Conservation (phyloP, 2,113 vertebrate species). For the Pleuronectes platessa region DNA sequence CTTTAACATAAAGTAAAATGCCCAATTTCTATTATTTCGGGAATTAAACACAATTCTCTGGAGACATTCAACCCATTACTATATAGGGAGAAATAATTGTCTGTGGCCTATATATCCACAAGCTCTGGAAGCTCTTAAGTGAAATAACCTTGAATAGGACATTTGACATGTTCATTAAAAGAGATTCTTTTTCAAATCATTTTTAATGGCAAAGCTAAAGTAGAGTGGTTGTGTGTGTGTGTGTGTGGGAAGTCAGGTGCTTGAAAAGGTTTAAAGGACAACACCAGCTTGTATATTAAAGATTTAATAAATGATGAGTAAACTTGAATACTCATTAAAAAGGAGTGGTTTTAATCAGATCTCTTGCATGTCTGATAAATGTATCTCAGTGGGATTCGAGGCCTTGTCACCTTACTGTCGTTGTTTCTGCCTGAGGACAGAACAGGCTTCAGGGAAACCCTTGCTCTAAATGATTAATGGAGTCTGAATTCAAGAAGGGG, state of each 20-base stretch:
- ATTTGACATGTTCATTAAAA: background rate
- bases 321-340: conserved; percentile 24
- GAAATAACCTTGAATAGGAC: conserved; percentile 28
- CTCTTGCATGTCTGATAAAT: conserved; percentile 50
- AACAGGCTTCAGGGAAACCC: conserved; percentile 60
- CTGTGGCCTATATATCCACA: background rate
- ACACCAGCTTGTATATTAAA: background rate
- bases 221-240: no score
- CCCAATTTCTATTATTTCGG: background rate
- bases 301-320: background rate
- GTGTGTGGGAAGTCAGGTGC: background rate
- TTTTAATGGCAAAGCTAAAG: background rate
- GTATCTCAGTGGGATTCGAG: conserved; percentile 44
- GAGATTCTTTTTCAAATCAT: background rate
- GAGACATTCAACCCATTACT: background rate
- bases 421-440: conserved; percentile 50
- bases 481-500: conserved; percentile 44
- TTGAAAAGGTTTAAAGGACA: background rate
- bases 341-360: conserved; percentile 25
- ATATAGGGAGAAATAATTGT: background rate
- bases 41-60: conserved; percentile 12
- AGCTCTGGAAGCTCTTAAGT: no score
- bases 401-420: conserved; percentile 46
- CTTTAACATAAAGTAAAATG: background rate
- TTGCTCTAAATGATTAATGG: conserved; percentile 70